A percentile compares a stretch with the other conserved stretches of the same genome.
Conservation (phyloP, 2,113 vertebrate genomes). For the Grammomys dolichurus region DNA sequence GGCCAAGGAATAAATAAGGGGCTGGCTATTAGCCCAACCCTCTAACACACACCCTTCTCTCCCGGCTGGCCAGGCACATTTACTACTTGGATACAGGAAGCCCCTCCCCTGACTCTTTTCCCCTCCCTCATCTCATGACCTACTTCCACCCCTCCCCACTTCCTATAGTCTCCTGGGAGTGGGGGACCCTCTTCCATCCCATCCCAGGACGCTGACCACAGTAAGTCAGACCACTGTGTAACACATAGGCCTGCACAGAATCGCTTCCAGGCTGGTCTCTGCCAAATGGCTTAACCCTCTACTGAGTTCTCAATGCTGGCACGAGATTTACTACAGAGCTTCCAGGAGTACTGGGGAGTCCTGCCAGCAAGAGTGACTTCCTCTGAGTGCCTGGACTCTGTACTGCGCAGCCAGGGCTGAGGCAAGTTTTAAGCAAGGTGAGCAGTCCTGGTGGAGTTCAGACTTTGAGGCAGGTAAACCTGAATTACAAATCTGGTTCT, state of each 20-base stretch:
- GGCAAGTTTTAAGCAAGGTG: not conserved
- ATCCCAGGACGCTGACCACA: not conserved
- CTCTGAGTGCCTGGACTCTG: not conserved
- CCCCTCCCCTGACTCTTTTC: not conserved
- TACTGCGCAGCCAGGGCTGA: not conserved
- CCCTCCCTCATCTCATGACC: not conserved
- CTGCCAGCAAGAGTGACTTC: not conserved
- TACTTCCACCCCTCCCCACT: conserved; percentile 34
- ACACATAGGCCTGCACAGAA: not conserved
- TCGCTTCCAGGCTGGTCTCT: not conserved
- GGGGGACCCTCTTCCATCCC: not conserved
- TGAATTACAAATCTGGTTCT: not conserved
- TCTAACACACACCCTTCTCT: not conserved
- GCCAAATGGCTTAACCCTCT: not conserved
- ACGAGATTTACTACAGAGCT: not conserved
- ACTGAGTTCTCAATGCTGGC: not conserved
- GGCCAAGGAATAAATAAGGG: not conserved
- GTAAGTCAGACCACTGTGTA: not conserved
- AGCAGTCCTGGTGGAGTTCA: not conserved
- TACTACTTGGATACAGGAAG: not conserved
- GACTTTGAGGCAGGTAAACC: not conserved
- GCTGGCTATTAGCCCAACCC: not conserved
- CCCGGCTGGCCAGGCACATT: not conserved
- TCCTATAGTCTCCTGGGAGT: not conserved
- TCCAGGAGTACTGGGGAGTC: not conserved